phyloP scores from a whole-genome alignment of 2,888 invertebrate species.

The Hydriomena furcata region DNA sequence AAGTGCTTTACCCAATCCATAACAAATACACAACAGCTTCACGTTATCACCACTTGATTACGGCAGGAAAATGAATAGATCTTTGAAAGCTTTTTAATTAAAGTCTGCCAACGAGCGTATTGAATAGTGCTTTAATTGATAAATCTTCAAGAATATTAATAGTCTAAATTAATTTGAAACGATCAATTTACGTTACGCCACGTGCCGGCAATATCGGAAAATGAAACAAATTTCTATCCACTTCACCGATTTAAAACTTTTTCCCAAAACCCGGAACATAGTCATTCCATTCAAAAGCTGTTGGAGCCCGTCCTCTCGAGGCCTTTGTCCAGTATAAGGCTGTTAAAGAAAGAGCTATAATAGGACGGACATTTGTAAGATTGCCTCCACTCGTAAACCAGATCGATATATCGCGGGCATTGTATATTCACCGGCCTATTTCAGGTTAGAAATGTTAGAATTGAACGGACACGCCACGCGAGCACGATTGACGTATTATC shows the following conservation, averaged over 20 bases:
- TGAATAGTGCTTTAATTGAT: constrained; percentile 43
- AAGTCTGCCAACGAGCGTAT: constrained; percentile 36
- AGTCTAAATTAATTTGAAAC: constrained; percentile 35
- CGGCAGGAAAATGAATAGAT: constrained; percentile 41
- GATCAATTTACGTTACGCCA: constrained; percentile 33
- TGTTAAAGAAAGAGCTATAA: constrained; percentile 57
- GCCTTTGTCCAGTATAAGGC: constrained; percentile 51
- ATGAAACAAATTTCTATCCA: constrained; percentile 29
- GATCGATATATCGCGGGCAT: constrained; percentile 64
- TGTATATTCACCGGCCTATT: constrained; percentile 72
- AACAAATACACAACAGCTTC: constrained; percentile 9
- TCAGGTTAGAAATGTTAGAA: constrained; percentile 55
- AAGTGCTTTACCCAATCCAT: background rate
- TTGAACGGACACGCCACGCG: constrained; percentile 63
- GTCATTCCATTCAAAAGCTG: constrained; percentile 40
- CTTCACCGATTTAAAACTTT: constrained; percentile 32
- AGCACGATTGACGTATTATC: constrained; percentile 71
- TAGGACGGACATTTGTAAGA: constrained; percentile 59
- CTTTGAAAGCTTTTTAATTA: constrained; percentile 52
- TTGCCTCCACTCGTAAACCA: constrained; percentile 52
- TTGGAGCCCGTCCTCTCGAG: constrained; percentile 39
- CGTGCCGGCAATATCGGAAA: constrained; percentile 26
- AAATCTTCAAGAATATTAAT: constrained; percentile 37
- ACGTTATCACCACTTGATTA: constrained; percentile 35
- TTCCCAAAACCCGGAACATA: constrained; percentile 30